Base-by-base conservation (phyloP, 64 coral and sea anemone genomes). In the Montipora foliosa region DNA sequence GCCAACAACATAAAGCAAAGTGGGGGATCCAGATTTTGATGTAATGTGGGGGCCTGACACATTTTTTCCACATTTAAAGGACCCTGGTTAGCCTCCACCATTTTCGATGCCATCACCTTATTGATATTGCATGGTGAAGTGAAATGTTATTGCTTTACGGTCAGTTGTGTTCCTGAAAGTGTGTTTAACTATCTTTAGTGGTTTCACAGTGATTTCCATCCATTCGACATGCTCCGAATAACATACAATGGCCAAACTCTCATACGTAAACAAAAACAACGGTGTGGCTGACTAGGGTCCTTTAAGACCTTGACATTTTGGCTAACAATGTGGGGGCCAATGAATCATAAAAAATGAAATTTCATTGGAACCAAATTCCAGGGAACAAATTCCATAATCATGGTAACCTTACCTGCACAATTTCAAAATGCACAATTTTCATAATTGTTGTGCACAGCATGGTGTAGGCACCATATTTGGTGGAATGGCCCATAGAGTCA, bases 171-270 rank as follows among this genome's bases (percentile, higher is more conserved):
- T 74, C 70, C 70, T 8, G 70, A 74, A 74, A 74, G 20, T 70
- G 24, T 74, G 70, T 74, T 74, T 74, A 24, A 74, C 29, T 74
- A 74, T 74, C 70, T 74, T 22, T 74, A 24, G 70, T 24, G 44
- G 20, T 74, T 74, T 24, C 70, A 74, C 3, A 21, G 70, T 74
- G n/a, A 24, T 21, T 74, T 74, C 70, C 70, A 25, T 74, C n/a
- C 5, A 25, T 74, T 74, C 6, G n/a, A 74, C 70, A 74, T 74
- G 8, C 49, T 53, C 44, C 2, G 62, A 67, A 70, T 44, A 87
- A 67, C 45, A 73, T 87, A 46, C 72, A 87, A 46, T 87, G 72
- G 83, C 83, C 83, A 87, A 87, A 87, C 70, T 87, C 83, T 87
- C 83, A 45, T 29, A 74, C 72, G 66, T 87, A 87, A 87, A 87